Percentiles rank a stretch among this genome's conserved stretches.
phyloP scores from a whole-genome alignment of 2,113 vertebrate species.

The Anser brachyrhynchus region DNA sequence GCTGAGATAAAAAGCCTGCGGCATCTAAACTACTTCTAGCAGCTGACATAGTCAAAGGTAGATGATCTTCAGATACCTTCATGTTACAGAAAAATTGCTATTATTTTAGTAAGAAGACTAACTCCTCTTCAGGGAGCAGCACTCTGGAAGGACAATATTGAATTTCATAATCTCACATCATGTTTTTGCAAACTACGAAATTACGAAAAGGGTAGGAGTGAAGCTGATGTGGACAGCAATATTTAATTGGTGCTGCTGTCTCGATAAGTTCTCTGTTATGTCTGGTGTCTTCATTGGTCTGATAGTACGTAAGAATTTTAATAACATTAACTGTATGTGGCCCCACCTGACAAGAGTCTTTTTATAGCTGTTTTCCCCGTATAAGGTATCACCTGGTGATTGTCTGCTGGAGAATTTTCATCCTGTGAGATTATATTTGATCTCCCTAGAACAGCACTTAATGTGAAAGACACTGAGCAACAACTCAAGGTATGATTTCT shows the following conservation, averaged over 20 bases:
- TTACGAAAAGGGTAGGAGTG: background rate
- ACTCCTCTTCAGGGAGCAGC: background rate
- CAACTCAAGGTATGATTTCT: constrained; percentile 8
- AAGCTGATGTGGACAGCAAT: background rate
- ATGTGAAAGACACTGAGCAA: background rate
- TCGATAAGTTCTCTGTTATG: background rate
- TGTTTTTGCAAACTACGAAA: background rate
- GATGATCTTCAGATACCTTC: background rate
- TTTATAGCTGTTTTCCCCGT: background rate
- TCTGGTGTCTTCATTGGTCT: background rate
- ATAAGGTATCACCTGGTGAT: background rate
- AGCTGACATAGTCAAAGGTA: background rate
- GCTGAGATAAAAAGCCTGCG: background rate
- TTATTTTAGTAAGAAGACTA: background rate
- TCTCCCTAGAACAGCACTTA: constrained; percentile 29
- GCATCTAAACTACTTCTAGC: background rate
- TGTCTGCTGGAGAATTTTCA: constrained; percentile 14
- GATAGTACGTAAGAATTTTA: constrained; percentile 2
- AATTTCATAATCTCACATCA: background rate
- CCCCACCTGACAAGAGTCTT: background rate
- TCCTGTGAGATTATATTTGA: constrained; percentile 33
- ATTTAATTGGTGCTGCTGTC: background rate
- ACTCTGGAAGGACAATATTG: background rate
- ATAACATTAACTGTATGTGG: background rate
- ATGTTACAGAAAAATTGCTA: background rate